Conservation (phyloP, 2,113 vertebrate genomes). For the Aphyosemion australe region DNA sequence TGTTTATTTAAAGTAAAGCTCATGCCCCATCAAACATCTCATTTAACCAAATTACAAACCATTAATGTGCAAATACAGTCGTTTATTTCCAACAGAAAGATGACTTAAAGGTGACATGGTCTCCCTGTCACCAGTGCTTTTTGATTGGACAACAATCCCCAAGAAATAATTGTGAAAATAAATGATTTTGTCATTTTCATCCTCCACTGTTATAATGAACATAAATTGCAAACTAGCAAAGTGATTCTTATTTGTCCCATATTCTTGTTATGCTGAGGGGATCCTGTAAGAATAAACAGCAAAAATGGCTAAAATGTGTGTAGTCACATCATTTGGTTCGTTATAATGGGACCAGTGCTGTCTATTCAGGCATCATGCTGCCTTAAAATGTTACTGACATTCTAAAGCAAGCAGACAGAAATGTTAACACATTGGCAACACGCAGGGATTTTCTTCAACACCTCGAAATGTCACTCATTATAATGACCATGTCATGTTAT, state of each 20-base stretch:
- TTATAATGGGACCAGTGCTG: not conserved
- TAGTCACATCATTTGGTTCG: not conserved
- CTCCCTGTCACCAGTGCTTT: not conserved
- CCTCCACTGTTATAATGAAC: not conserved
- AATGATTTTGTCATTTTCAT: not conserved
- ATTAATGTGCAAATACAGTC: not conserved
- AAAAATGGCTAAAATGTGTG: not conserved
- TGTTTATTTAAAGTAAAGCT: not conserved
- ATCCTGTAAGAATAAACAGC: not conserved
- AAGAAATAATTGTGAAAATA: not conserved
- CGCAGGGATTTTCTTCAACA: not conserved
- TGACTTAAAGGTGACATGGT: not conserved
- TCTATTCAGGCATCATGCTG: not conserved
- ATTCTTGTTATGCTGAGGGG: not conserved
- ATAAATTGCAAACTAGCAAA: not conserved
- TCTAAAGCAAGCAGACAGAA: not conserved
- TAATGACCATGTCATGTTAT: constrained; percentile 1
- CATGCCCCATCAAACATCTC: not conserved
- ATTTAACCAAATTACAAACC: constrained; percentile 16
- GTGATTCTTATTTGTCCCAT: not conserved
- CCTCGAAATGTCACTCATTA: not conserved
- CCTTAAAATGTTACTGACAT: not conserved
- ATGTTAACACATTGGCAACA: constrained; percentile 1
- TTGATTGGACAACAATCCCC: not conserved
- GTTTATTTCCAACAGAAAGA: constrained; percentile 14